Evolutionary conservation across 92 coral and sea anemone genomes (phyloP), one percentile per base, ranked within the genome.

Genomic region (Epizoanthus fatuus): DNA sequence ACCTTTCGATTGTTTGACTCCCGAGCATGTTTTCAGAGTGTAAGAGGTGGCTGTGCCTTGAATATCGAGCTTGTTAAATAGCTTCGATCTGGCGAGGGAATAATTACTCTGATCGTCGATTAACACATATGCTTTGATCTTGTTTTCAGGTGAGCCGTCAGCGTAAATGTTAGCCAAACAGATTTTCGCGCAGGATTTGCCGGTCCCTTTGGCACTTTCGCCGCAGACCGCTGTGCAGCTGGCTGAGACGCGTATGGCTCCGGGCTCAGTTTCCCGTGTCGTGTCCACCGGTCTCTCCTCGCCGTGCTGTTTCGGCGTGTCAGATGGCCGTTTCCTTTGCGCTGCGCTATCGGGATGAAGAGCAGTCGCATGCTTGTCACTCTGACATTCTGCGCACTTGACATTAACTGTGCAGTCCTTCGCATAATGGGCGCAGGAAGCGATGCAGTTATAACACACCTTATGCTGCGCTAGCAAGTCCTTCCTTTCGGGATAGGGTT

Each of bases 161-260:
- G 7, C 62, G 9, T 86, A 90, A 10, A 90, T 22, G 71, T 90
- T 63, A 9, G 93, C 93, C 38, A 76, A 35, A 54, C 94, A 91
- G 63, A 91, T 90, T 9, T 90, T 90, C 5, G 92, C 63, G 44
- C 92, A 90, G 13, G 90, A 90, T 58, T 77, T 74, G 15, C 81
- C 90, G 49, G 32, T 47, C 51, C 79, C 84, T 2, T 77, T 52
- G 2, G 81, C 8, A 16, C 16, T 25, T 11, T 84, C 57, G 40
- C 86, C 74, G 62, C 92, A 92, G 8, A 85, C 90, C 64, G 80
- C 85, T 7, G 90, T 88, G 11, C 95, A 92, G 55, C 80, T 74
- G 40, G 57, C 69, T 0, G 86, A 66, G 16, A 87, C 79, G 5
- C 38, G 35, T 11, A 39, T 44, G 4, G 87, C 3, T 13, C 53